Base-by-base conservation (phyloP, 2,888 invertebrate species). In the Caenorhabditis sp. region DNA sequence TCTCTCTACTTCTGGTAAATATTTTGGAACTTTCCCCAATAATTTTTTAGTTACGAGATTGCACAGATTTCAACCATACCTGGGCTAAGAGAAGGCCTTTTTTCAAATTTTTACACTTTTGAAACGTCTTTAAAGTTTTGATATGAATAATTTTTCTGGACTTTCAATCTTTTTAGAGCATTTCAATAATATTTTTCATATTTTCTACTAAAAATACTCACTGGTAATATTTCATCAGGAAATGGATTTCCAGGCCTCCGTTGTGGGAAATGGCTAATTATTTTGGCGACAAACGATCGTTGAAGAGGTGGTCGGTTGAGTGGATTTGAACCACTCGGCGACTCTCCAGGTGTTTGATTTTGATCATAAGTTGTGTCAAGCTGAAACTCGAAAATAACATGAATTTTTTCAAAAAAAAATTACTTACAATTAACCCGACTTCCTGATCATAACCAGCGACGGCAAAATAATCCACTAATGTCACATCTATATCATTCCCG, bases 221-320 rank as follows among this genome's bases (percentile, higher is more conserved):
- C 97, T 94, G 97, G 95, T 89, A 94, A 93, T 81, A 96, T 94
- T 84, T 97, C 97, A 90, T 94, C 72, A 12, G 78, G 76, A 70
- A 87, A 88, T 5, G 79, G 83, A 50, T 73, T 70, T 91, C 93
- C 93, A 78, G 92, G 89, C 17, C 86, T 72, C 94, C 93, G 92
- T 86, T 95, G 94, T 65, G 97, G 97, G 90, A 95, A 97, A 89
- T 96, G 95, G 62, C 93, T 94, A 81, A 97, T 91, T 67, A 97
- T 93, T 90, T 94, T 94, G 84, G 94, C 93, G 89, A 95, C 95
- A 90, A 95, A 97, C 0, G 95, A 93, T 71, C 96, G 91, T 89
- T 97, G 95, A 88, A 97, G 90, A 53, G 97, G 97, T 78, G 95
- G 94, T 84, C 87, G 82, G 27, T 61, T 27, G 14, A 63, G 62